phyloP scores from a whole-genome alignment of 2,888 invertebrate species.

The Schizaphis graminum region DNA sequence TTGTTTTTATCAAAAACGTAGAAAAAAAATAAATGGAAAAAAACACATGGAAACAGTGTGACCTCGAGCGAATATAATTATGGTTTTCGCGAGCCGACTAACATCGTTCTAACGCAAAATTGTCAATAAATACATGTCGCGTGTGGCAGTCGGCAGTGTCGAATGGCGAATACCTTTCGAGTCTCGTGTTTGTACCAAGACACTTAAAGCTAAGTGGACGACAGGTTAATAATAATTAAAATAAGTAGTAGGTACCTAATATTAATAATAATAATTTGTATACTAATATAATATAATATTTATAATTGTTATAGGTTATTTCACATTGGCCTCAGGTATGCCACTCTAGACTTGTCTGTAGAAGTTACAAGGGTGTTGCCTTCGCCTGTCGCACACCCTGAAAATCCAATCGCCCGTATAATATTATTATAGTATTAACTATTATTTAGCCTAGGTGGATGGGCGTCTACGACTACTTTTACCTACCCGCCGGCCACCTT shows the following conservation, averaged over 20 bases:
- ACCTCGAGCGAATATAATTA: slow-evolving; percentile 17
- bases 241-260: not conserved
- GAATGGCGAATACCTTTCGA: not conserved
- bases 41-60: slow-evolving; percentile 46
- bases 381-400: not conserved
- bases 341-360: not conserved
- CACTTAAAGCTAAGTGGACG: not conserved
- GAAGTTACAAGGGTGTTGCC: not conserved
- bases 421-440: not conserved
- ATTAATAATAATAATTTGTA: not conserved
- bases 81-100: not conserved
- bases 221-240: not conserved
- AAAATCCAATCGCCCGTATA: not conserved
- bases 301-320: not conserved
- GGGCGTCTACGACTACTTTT: not conserved
- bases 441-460: not conserved
- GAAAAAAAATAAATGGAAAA: not conserved
- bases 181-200: not conserved
- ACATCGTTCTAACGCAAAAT: not conserved
- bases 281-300: not conserved
- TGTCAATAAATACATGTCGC: not conserved
- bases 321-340: not conserved
- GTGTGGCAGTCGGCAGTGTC: not conserved
- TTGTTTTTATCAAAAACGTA: slow-evolving; percentile 1
- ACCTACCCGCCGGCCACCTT: not conserved